Evolutionary conservation across 2,888 invertebrate species (phyloP).

Genomic region (Acrobasis suavella): DNA sequence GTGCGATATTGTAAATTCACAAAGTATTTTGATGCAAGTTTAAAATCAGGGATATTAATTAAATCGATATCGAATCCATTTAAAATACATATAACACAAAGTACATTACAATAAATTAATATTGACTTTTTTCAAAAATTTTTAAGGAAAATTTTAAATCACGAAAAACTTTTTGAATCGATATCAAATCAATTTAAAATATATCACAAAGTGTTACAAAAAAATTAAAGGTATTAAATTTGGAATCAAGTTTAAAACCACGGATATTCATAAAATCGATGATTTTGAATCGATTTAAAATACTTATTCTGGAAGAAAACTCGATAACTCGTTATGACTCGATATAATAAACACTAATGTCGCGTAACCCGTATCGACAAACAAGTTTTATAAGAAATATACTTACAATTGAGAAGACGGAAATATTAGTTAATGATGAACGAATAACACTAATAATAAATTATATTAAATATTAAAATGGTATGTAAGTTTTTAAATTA

Average conservation of each 20-base stretch:
- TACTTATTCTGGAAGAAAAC: slow-evolving; percentile 45
- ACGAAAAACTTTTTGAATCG: no score
- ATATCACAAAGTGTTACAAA: no score
- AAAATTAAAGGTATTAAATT: no score
- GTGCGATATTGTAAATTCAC: background rate
- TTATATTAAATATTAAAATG: background rate
- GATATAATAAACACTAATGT: slow-evolving; percentile 48
- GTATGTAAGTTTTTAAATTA: no score
- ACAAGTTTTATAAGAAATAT: slow-evolving; percentile 44
- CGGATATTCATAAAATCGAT: background rate
- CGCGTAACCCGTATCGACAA: slow-evolving; percentile 50
- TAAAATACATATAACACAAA: no score
- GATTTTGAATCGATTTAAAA: slow-evolving; percentile 8
- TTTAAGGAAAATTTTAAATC: no score
- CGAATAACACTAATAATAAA: slow-evolving; percentile 40
- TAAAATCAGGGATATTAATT: no score
- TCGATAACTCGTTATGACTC: slow-evolving; percentile 51
- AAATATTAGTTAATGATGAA: slow-evolving; percentile 36
- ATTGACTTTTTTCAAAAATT: no score
- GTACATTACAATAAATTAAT: no score
- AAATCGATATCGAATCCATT: no score
- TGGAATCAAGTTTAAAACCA: no score
- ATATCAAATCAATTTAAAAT: no score
- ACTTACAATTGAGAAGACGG: slow-evolving; percentile 53
- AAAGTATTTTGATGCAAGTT: background rate